Percentiles rank a stretch among this genome's conserved stretches.
phyloP scores from a whole-genome alignment of 1,140 invertebrate species.

The Arctopsyche grandis region DNA sequence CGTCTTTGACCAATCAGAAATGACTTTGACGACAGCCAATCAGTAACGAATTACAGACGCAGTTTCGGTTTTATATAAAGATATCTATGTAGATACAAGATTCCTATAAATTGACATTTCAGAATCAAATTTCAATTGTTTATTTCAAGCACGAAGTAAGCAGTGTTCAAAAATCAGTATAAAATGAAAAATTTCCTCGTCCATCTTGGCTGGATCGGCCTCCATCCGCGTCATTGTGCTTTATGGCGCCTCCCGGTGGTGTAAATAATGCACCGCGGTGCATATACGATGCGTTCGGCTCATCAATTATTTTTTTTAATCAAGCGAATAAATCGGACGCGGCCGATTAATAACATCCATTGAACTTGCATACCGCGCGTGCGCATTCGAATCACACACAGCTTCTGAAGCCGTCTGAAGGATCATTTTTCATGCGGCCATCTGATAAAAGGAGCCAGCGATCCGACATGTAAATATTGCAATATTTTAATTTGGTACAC shows the following conservation, averaged over 20 bases:
- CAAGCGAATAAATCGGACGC: constrained; percentile 32
- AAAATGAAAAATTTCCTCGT: not conserved
- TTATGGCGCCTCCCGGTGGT: constrained; percentile 42
- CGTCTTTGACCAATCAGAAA: too few relatives aligned
- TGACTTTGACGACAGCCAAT: too few relatives aligned
- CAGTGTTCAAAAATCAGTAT: not conserved
- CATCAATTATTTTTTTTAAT: constrained; percentile 41
- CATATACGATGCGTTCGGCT: constrained; percentile 4
- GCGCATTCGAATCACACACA: too few relatives aligned
- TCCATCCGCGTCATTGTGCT: constrained; percentile 39
- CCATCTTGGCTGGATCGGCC: not conserved
- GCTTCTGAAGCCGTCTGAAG: not conserved
- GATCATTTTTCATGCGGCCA: not conserved
- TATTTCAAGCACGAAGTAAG: too few relatives aligned
- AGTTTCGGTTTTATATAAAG: too few relatives aligned
- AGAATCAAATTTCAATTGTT: too few relatives aligned
- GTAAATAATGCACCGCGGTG: constrained; percentile 50
- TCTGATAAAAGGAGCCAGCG: not conserved
- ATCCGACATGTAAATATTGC: not conserved
- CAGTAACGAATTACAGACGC: too few relatives aligned
- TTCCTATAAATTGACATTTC: too few relatives aligned
- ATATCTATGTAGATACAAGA: too few relatives aligned
- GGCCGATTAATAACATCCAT: constrained; percentile 29
- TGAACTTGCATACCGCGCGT: not conserved
- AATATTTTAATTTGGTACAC: too few relatives aligned